These are phyloP conservation scores for Pomacea maculata DNA, from an alignment of 1,140 invertebrate genomes.

Conservation along the genomic window DNA sequence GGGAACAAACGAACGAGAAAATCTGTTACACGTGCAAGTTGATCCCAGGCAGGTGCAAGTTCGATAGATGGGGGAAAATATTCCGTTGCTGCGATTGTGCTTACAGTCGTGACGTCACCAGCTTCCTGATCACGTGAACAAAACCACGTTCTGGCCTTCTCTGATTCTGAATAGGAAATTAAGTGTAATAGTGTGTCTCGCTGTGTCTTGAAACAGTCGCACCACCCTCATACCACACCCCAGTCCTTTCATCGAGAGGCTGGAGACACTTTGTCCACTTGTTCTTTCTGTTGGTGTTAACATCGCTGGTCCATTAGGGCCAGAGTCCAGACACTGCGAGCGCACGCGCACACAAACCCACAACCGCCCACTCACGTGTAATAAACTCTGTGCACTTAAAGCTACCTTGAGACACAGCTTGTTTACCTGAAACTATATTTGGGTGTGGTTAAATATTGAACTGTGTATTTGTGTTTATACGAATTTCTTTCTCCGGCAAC, in stretches of 20 bases:
- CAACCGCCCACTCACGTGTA: background rate
- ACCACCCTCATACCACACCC: background rate
- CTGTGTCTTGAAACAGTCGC: constrained; percentile 2
- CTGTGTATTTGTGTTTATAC: background rate
- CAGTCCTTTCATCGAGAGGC: background rate
- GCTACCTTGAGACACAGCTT: background rate
- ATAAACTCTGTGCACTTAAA: background rate
- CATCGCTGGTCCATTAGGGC: background rate
- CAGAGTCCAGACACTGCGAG: background rate
- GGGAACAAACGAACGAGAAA: too few relatives aligned
- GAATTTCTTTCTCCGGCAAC: background rate
- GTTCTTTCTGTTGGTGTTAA: background rate
- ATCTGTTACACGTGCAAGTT: background rate
- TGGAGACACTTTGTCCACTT: background rate
- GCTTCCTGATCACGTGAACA: background rate
- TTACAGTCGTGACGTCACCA: background rate
- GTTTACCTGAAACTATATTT: background rate
- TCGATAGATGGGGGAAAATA: background rate
- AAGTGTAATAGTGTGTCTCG: too few relatives aligned
- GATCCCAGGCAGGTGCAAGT: background rate
- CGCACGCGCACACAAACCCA: background rate
- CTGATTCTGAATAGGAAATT: too few relatives aligned
- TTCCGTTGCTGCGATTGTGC: background rate
- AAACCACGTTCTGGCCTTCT: too few relatives aligned
- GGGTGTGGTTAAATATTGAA: background rate